Conservation (phyloP, 2,797 vertebrate species). For the Ctenosaura bakeri region DNA sequence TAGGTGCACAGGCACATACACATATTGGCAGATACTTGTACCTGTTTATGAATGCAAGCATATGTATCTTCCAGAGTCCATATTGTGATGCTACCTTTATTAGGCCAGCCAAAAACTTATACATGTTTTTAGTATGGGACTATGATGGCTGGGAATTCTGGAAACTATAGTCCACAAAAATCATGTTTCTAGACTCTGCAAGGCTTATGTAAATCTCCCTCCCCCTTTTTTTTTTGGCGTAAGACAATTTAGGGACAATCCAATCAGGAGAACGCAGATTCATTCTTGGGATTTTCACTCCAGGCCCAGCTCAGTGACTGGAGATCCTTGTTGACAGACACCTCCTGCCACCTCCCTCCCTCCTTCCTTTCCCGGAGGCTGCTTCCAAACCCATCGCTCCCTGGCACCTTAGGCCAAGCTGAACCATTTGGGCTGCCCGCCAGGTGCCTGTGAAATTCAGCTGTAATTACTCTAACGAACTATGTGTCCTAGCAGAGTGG, state of each 20-base stretch:
- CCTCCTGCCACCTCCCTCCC: not conserved
- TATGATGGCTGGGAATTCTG: no score
- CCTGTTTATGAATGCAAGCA: not conserved
- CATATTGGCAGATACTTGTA: not conserved
- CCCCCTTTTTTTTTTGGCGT: not conserved
- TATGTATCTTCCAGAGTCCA: no score
- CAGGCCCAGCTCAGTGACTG: not conserved
- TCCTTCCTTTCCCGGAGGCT: not conserved
- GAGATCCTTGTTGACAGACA: not conserved
- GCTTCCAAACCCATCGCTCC: not conserved
- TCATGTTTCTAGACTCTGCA: no score
- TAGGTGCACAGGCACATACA: no score
- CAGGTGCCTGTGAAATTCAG: not conserved
- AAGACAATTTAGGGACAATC: not conserved
- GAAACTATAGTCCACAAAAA: no score
- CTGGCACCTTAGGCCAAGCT: not conserved
- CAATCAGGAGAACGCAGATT: no score
- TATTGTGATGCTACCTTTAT: no score
- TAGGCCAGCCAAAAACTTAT: no score
- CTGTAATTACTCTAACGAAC: slow-evolving; percentile 12
- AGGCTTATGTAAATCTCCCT: not conserved
- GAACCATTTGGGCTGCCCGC: not conserved
- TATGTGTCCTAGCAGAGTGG: slow-evolving; percentile 1
- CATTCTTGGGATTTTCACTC: no score
- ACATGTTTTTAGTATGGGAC: no score